Conservation (phyloP, 2,113 vertebrate species). For the Helogale parvula region DNA sequence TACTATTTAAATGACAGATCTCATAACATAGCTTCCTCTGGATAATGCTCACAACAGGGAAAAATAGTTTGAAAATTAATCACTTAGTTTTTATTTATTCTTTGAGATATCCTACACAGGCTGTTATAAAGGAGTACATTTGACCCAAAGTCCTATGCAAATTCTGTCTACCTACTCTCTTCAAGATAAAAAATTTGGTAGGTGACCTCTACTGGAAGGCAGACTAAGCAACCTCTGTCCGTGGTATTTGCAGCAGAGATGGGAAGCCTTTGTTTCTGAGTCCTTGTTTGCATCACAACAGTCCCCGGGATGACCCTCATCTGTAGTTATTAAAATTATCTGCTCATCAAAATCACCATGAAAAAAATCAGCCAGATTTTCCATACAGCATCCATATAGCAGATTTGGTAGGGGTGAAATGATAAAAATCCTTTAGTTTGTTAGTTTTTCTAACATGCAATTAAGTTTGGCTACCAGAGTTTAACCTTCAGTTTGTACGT, state of each 20-base stretch:
- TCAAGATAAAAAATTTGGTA: not conserved
- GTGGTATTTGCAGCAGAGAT: not conserved
- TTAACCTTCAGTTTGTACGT: not conserved
- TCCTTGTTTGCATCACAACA: not conserved
- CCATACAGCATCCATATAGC: not conserved
- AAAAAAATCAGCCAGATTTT: not conserved
- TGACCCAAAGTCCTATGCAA: not conserved
- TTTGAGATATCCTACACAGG: not conserved
- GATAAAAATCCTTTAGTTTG: not conserved
- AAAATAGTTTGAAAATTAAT: slow-evolving; percentile 42
- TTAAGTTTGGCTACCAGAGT: not conserved
- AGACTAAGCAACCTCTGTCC: not conserved
- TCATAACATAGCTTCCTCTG: not conserved
- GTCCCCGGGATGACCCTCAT: not conserved
- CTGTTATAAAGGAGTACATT: not conserved
- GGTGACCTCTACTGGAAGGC: not conserved
- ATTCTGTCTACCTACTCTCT: not conserved
- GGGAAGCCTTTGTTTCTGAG: not conserved
- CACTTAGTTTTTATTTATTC: slow-evolving; percentile 30
- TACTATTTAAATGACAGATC: not conserved
- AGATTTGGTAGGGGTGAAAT: not conserved
- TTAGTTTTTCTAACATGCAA: not conserved
- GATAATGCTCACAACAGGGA: not conserved
- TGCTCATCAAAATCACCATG: not conserved
- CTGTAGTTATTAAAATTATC: not conserved